Conservation (phyloP, 1,140 invertebrate species). For the Melitaea cinxia region DNA sequence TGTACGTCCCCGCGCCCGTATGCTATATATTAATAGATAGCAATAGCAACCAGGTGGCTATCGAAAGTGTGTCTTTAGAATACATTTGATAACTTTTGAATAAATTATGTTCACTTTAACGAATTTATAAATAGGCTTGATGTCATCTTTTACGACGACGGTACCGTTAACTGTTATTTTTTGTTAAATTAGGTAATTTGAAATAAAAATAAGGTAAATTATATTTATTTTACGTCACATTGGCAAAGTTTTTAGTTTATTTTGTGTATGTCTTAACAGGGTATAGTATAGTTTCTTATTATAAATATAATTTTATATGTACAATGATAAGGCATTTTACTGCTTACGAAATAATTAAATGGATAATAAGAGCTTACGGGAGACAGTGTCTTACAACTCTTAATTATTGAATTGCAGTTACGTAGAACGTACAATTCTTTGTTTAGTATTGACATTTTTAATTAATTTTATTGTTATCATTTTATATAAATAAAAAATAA, state of each 20-base stretch:
- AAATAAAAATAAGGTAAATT: no score
- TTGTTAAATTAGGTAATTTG: constrained; percentile 24
- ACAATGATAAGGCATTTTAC: no score
- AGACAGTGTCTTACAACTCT: background rate
- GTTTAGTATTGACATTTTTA: background rate
- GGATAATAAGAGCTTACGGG: background rate
- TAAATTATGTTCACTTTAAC: constrained; percentile 32
- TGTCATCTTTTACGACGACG: constrained; percentile 21
- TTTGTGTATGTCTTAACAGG: no score
- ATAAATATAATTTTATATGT: no score
- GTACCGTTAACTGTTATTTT: constrained; percentile 30
- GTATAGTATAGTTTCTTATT: no score
- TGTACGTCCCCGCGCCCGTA: constrained; percentile 28
- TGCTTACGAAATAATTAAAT: background rate
- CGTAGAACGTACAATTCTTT: background rate
- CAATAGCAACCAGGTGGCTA: constrained; percentile 25
- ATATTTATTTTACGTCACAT: no score
- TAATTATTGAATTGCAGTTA: background rate
- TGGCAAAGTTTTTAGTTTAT: no score
- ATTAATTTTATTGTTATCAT: no score
- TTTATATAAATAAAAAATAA: no score
- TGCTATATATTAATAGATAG: constrained; percentile 31
- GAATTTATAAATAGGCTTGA: constrained; percentile 22
- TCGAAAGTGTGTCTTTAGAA: constrained; percentile 36
- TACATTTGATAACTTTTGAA: constrained; percentile 37